Evolutionary conservation across 2,888 invertebrate genomes (phyloP), one percentile per base, ranked within the genome.

Genomic region (Acronicta psi): DNA sequence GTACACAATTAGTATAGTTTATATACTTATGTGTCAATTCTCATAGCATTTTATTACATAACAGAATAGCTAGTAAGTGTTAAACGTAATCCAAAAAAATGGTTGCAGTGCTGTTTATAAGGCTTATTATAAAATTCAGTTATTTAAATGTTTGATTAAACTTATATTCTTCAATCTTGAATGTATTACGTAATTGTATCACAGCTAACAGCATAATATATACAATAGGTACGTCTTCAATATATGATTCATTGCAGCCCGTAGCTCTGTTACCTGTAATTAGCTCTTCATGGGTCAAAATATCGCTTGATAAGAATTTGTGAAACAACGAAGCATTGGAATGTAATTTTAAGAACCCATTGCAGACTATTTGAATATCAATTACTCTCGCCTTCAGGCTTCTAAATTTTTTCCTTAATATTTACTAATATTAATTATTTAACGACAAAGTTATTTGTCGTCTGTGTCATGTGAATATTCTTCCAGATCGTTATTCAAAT

Each of bases 21-120:
- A 94, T 94, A 94, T 94, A 94, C 94, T 94, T 94, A 94, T 94
- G 94, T 94, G 94, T 94, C 94, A 94, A 94, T 94, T 94, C 94
- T 92, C 89, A 93, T 94, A 94, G 94, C 92, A 83, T 94, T 94
- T 94, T 94, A 94, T 91, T 93, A 93, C 93, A 91, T 90, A 93
- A 93, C 92, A 89, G 88, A 91, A 90, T 94, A 94, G 93, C 73
- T 92, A 90, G 92, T 94, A 94, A 94, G 94, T 94, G 94, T 94
- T 94, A 90, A 90, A 89, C 80, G 85, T 92, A 91, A 90, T 87
- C 87, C 86, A 87, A 84, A 78, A 84, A 78, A 80, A 80, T 81
- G 81, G 80, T 84, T 86, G 81, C 88, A 87, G 76, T 88, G 87
- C 86, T 87, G 84, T 89, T 88, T 84, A 84, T 76, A 81, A 88